Conservation (phyloP, 2,113 vertebrate genomes). For the Elaphurus davidianus region DNA sequence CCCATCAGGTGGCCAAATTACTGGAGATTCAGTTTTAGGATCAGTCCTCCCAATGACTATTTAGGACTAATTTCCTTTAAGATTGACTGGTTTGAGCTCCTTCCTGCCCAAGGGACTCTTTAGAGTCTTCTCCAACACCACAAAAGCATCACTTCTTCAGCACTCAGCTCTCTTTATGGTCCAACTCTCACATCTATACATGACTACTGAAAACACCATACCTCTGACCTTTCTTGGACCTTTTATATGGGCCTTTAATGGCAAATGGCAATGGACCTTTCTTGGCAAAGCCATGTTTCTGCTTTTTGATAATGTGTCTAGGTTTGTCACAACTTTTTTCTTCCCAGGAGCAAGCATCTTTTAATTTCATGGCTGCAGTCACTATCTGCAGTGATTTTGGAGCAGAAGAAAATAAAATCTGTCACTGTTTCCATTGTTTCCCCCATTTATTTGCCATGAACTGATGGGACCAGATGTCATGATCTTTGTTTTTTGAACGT, state of each 20-base stretch:
- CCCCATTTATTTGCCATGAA: background rate
- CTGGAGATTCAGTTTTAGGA: background rate
- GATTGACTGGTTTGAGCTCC: background rate
- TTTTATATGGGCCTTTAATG: no score
- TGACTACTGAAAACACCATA: background rate
- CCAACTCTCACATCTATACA: background rate
- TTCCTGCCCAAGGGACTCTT: background rate
- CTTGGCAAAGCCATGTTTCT: background rate
- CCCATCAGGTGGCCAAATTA: background rate
- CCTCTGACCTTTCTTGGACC: background rate
- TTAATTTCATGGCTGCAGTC: background rate
- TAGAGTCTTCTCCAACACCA: background rate
- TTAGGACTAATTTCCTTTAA: background rate
- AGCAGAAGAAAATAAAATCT: background rate
- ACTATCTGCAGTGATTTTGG: background rate
- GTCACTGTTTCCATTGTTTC: background rate
- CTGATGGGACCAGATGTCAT: background rate
- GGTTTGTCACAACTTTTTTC: background rate
- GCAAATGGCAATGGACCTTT: background rate
- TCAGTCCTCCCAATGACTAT: background rate
- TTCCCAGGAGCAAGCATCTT: background rate
- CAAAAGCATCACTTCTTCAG: background rate
- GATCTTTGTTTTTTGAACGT: background rate
- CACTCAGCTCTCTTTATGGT: background rate
- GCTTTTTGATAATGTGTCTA: background rate